phyloP scores from a whole-genome alignment of 2,888 invertebrate genomes.

The Andrena marginata region DNA sequence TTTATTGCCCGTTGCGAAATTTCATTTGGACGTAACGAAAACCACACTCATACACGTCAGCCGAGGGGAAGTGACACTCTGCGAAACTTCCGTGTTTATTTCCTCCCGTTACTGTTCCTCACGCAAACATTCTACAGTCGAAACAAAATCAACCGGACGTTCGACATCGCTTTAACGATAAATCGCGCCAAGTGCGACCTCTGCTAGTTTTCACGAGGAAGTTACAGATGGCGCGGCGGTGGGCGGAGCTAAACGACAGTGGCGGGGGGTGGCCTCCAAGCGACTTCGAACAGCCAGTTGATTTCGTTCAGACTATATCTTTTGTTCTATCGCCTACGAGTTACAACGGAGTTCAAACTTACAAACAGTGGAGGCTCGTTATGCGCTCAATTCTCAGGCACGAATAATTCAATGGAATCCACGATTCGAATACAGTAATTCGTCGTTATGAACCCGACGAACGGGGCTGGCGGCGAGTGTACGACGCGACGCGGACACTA shows the following conservation, averaged over 20 bases:
- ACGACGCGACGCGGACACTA: too few relatives aligned
- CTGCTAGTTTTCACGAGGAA: not conserved
- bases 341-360: not conserved
- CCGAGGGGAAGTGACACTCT: not conserved
- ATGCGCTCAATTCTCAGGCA: not conserved
- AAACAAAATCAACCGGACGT: not conserved
- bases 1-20: slow-evolving; percentile 24
- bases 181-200: not conserved
- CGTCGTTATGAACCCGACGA: too few relatives aligned
- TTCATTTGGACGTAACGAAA: slow-evolving; percentile 4
- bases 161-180: not conserved
- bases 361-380: not conserved
- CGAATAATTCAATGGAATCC: not conserved
- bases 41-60: slow-evolving; percentile 1
- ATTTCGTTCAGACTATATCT: not conserved
- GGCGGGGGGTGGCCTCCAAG: not conserved
- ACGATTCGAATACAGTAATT: not conserved
- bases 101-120: not conserved
- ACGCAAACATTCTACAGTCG: not conserved
- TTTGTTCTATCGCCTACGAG: not conserved
- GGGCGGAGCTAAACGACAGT: not conserved
- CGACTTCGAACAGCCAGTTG: not conserved
- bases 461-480: too few relatives aligned
- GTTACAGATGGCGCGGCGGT: not conserved
- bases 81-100: not conserved